Conservation (phyloP, 2,113 vertebrate genomes). For the Acrocephalus kingi region DNA sequence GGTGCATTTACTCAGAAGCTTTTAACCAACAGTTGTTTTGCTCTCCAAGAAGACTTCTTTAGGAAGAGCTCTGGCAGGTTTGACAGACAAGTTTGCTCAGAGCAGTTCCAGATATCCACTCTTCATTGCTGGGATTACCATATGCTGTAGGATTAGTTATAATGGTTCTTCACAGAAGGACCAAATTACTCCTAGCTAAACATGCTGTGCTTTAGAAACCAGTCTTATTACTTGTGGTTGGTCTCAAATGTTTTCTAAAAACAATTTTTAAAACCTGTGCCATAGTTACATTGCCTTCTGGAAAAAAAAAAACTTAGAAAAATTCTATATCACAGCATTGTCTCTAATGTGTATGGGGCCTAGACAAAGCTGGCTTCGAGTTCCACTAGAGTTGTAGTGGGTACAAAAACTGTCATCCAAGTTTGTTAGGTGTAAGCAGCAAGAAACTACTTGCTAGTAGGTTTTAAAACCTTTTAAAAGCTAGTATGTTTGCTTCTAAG, state of each 20-base stretch:
- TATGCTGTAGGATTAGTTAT: background rate
- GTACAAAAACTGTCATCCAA: background rate
- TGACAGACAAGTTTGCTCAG: background rate
- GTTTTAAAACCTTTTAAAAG: background rate
- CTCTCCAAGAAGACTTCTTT: background rate
- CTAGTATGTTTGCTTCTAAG: background rate
- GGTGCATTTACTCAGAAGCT: background rate
- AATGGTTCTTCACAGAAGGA: background rate
- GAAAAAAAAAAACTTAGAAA: background rate
- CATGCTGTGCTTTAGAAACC: background rate
- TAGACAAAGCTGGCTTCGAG: background rate
- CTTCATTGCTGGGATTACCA: background rate
- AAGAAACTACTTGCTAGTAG: background rate
- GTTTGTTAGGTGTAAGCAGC: background rate
- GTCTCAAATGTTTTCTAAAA: conserved; percentile 11
- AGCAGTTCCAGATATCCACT: background rate
- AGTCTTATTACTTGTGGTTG: background rate
- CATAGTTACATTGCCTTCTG: background rate
- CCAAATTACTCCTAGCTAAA: background rate
- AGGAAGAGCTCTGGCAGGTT: background rate
- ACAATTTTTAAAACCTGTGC: background rate
- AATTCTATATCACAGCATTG: background rate
- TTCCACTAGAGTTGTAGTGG: background rate
- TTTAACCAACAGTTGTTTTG: background rate
- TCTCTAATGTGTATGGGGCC: background rate